Evolutionary conservation across 2,113 vertebrate genomes (phyloP), one percentile per base, ranked within the genome.

Genomic region (Callaeas wilsoni): DNA sequence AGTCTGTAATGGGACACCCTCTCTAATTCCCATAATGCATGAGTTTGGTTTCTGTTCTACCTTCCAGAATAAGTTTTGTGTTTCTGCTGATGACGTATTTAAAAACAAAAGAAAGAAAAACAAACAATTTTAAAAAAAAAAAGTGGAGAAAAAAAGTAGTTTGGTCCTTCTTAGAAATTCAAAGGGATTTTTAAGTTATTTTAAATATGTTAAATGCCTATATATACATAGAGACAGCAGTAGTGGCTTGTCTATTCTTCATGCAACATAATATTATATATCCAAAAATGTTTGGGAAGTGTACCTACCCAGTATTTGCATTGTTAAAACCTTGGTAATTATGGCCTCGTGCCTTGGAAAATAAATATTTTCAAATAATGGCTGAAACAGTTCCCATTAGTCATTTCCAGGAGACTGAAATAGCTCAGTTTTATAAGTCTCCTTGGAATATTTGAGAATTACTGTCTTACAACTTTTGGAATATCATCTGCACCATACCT

Each of bases 381-480:
- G 20, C 33, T 68, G 53, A 94, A 91, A 46, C 37, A 79, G 37
- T 62, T 94, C 59, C 87, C 19, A 49, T 84, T 73, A 90, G 47
- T 74, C 32, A 84, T 89, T 94, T 95, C 90, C 89, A 95, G 39
- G 60, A 86, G 68, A 76, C 71, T 85, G 56, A 82, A 95, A 77
- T 80, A 81, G 7, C 42, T 91, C 55, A 15, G 39, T 85, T 87
- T 94, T 87, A 33, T 60, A 46, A 65, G 13, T 68, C 49, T 89
- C 37, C 17, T 32, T 85, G 76, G 75, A 70, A 84, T 84, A 73
- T 75, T 94, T 94, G 50, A 93, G 84, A 92, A 67, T 90, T 56
- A 89, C 14, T 83, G 73, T 81, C 41, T 79, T 71, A 62, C 19
- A 64, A 78, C 50, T 89, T 95, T 86, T 33, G 52, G 53, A 93